Evolutionary conservation across 2,888 invertebrate species (phyloP).

Genomic region (Petrolisthes manimaculis): DNA sequence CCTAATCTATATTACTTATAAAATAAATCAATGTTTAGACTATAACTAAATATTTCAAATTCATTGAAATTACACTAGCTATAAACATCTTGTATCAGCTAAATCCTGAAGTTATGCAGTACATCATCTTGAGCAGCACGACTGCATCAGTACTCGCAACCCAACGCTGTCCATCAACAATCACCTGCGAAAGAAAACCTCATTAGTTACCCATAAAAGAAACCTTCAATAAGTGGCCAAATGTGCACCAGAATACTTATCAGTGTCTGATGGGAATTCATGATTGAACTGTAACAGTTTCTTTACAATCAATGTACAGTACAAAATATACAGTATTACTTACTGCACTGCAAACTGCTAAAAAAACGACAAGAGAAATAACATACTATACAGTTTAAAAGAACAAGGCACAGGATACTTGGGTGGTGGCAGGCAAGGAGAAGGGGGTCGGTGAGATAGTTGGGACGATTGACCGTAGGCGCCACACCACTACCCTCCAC

Average conservation of each 20-base stretch:
- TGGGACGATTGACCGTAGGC: conserved; percentile 42
- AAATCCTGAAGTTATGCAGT: not conserved
- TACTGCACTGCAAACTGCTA: conserved; percentile 29
- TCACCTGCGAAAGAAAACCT: not conserved
- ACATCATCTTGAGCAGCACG: not conserved
- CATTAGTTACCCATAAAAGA: not conserved
- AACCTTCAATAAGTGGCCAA: no score
- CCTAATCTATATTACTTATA: not conserved
- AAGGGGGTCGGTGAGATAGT: conserved; percentile 37
- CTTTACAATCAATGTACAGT: no score
- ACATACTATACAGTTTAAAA: conserved; percentile 20
- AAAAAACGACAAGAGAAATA: not conserved
- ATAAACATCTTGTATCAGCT: not conserved
- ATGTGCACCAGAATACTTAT: no score
- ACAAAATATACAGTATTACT: not conserved
- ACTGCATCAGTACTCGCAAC: conserved; percentile 9
- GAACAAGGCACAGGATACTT: conserved; percentile 57
- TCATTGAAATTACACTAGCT: not conserved
- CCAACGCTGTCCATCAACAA: not conserved
- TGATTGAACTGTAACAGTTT: no score
- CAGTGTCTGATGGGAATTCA: no score
- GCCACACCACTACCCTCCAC: conserved; percentile 46
- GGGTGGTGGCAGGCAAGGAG: conserved; percentile 51
- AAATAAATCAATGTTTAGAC: not conserved
- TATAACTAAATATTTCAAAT: not conserved